phyloP scores from a whole-genome alignment of 1,140 invertebrate genomes.

The Hydropsyche tenuis region DNA sequence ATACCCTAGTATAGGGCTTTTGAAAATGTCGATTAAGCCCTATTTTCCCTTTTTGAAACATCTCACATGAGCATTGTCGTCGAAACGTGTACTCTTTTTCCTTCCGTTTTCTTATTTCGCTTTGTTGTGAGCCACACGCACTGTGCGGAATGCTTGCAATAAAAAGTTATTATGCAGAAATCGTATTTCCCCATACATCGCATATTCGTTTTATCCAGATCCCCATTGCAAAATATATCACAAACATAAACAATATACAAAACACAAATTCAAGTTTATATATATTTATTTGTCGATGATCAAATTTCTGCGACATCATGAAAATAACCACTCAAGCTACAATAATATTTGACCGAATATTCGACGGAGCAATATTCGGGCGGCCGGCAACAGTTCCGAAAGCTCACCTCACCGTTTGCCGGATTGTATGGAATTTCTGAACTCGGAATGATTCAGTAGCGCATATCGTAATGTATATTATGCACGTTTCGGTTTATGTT shows the following conservation, averaged over 20 bases:
- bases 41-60: neutral
- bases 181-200: constrained; percentile 16
- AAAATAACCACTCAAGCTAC: too few relatives aligned
- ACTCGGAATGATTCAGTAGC: neutral
- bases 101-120: constrained; percentile 4
- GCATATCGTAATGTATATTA: neutral
- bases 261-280: too few relatives aligned
- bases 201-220: constrained; percentile 16
- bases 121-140: constrained; percentile 1
- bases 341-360: too few relatives aligned
- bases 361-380: neutral
- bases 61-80: neutral
- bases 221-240: constrained; percentile 10
- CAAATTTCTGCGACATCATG: too few relatives aligned
- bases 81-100: neutral
- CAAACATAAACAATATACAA: neutral
- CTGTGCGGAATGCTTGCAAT: constrained; percentile 7
- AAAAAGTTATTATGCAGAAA: constrained; percentile 40
- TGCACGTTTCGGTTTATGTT: constrained; percentile 5
- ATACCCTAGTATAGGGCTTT: too few relatives aligned
- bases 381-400: neutral
- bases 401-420: neutral
- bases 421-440: neutral
- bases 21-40: too few relatives aligned
- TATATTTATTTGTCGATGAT: too few relatives aligned